phyloP scores from a whole-genome alignment of 1,140 invertebrate genomes.

The Ostrea denselamellosa region DNA sequence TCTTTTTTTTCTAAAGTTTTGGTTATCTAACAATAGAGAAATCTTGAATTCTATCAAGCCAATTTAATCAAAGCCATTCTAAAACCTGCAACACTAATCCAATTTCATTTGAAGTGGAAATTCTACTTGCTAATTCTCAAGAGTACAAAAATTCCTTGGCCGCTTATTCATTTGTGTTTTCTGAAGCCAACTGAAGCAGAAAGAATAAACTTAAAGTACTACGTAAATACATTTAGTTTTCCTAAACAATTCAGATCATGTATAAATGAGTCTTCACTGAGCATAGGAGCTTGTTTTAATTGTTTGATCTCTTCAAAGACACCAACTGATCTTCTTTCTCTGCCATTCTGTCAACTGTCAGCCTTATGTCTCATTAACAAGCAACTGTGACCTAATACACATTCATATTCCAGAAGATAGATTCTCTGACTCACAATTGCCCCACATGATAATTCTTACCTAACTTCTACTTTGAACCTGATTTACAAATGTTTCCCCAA shows the following conservation, averaged over 20 bases:
- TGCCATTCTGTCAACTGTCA: slow-evolving; percentile 28
- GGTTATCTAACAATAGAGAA: slow-evolving; percentile 4
- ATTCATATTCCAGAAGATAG: slow-evolving; percentile 7
- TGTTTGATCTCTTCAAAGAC: slow-evolving; percentile 8
- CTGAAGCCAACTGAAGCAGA: slow-evolving; percentile 21
- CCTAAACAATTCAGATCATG: slow-evolving; percentile 8
- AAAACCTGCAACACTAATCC: slow-evolving; percentile 15
- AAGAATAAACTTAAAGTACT: slow-evolving; percentile 10
- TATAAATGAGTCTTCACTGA: neutral
- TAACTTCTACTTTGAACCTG: neutral
- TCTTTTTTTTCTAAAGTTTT: neutral
- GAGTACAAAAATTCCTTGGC: slow-evolving; percentile 16
- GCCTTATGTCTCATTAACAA: neutral
- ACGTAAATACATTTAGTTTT: neutral
- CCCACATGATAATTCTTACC: neutral
- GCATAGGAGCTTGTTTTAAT: neutral
- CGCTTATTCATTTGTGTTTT: slow-evolving; percentile 33
- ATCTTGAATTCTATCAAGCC: neutral
- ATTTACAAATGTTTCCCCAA: neutral
- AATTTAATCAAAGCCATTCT: slow-evolving; percentile 24
- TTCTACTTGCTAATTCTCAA: slow-evolving; percentile 22
- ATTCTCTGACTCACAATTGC: slow-evolving; percentile 9
- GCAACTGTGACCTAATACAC: slow-evolving; percentile 3
- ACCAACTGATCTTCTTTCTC: neutral
- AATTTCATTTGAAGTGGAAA: slow-evolving; percentile 36